Evolutionary conservation across 1,140 invertebrate species (phyloP), one percentile per base, ranked within the genome.

Genomic region (Armadillidium nasatum): DNA sequence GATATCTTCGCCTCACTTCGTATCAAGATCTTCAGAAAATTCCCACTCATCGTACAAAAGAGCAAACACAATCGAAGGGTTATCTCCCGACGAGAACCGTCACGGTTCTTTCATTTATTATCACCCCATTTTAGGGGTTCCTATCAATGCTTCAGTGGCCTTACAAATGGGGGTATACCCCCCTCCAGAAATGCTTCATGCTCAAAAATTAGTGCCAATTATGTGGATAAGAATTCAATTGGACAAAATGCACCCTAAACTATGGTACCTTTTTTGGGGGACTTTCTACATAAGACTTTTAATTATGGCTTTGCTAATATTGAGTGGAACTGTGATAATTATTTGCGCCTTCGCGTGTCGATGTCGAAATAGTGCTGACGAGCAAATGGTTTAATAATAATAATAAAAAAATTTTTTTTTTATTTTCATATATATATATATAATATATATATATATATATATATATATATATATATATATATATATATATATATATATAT

Each of bases 101-200:
- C 79, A 80, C 66, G 79, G 79, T 13, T 80, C 79, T 10, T 80
- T 80, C 50, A 72, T 80, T 54, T 78, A 80, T 72, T 80, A 80
- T 69, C 79, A 80, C 72, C 79, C 79, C 13, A 75, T 80, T 45
- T 73, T 80, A 46, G 79, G 79, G 0, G 79, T 78, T 10, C 79
- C 79, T 44, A 78, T 80, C 33, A 80, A 80, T 67, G 79, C 79
- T 46, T 80, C 79, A 15, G 72, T 80, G 6, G 79, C 79, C 66
- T 72, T 80, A 54, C 79, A 80, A 45, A 46, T 80, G 22, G 77
- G 79, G 66, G 69, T 80, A n/a, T 69, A 72, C 11, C 79, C 79
- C 4, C 79, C 79, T 3, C 68, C 73, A 21, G 77, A 74, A 19
- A 80, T 80, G 79, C 77, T 80, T 13, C 70, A 78, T 46, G 77